Base-by-base conservation (phyloP, 2,888 invertebrate genomes). In the Electrophaes corylata region DNA sequence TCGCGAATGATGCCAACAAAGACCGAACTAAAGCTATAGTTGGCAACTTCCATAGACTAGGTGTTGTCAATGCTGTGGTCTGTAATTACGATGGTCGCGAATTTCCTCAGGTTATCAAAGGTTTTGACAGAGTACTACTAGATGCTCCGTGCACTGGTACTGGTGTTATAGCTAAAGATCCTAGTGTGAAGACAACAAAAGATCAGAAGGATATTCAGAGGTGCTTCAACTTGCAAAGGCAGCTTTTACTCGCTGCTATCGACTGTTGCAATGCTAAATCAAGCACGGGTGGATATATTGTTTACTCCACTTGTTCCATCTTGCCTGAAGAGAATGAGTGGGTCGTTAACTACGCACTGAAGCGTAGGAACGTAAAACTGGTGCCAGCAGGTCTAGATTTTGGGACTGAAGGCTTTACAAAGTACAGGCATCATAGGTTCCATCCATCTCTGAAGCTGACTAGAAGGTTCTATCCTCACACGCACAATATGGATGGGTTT, bases 81-180 rank as follows among this genome's bases (percentile, higher is more conserved):
- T 96, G 96, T 68, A 95, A 95, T 66, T 94, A 97, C 78, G 99
- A 99, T 90, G 99, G 98, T 1, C 92, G 97, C 52, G 95, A 96
- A 75, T 96, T 97, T 75, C 95, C 96, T 0, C 92, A 96, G 83
- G 93, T 96, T 10, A 96, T 98, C 82, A 96, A 95, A 75, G 97
- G 97, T 1, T 99, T 99, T 81, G 99, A 99, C 84, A 94, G 99
- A 71, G 97, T 99, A 4, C 87, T 99, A 29, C 88, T 99, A 45
- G 99, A 99, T 92, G 99, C 99, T 0, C 99, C 99, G 0, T 99
- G 99, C 81, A 98, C 98, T 35, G 99, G 99, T 31, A 99, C 99
- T 0, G 99, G 99, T 23, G 98, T 99, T 8, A 96, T 99, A 37
- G 96, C 98, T 20, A 99, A 99, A 91, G 99, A 99, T 92, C 97